Base-by-base conservation (phyloP, 30 jellyfish, hydroid and myxozoan genomes). In the Turritopsis dohrnii region DNA sequence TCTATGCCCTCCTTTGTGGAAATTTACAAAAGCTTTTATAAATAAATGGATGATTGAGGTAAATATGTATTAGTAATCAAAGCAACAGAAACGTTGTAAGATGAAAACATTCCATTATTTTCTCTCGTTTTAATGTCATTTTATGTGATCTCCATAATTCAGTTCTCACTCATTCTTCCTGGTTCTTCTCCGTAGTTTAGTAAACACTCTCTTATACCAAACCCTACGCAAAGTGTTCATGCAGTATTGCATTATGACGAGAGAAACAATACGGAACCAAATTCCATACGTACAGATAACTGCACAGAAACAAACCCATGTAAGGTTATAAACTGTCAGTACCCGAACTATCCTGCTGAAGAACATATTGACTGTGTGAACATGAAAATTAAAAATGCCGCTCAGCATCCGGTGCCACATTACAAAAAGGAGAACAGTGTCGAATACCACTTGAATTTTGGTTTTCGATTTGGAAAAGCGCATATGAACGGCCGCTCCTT, bases 291-390 rank as follows among this genome's bases (percentile, higher is more conserved):
- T 41, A 41, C 60, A 41, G 13, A 41, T n/a, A n/a, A n/a, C 13
- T 91, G 97, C 86, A 74, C 88, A 28, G 54, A 65, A 22, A 72
- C 54, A 22, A 72, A 72, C 28, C 28, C 65, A 1, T 91, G 97
- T 60, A 65, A 81, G 16, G 97, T 91, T 23, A 52, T 91, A 30
- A 91, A 91, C 81, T 91, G 97, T 74, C 97, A 96, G 30, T 91
- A 82, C 75, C 87, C 76, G 7, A 82, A 76, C 73, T 91, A 81
- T 80, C 97, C 97, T 13, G 82, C 88, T 1, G 87, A 92, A 8
- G 30, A 66, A 26, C 60, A 29, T 76, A 75, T 85, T 18, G 71
- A 52, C 23, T 92, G 98, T 71, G 77, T 92, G 41, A 84, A 86
- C n/a, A 82, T 92, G 52, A 41, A 5, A 41, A 13, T 41, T 13